These are phyloP conservation scores for Sebastes umbrosus DNA, from an alignment of 2,797 vertebrate species.

Conservation along the genomic window DNA sequence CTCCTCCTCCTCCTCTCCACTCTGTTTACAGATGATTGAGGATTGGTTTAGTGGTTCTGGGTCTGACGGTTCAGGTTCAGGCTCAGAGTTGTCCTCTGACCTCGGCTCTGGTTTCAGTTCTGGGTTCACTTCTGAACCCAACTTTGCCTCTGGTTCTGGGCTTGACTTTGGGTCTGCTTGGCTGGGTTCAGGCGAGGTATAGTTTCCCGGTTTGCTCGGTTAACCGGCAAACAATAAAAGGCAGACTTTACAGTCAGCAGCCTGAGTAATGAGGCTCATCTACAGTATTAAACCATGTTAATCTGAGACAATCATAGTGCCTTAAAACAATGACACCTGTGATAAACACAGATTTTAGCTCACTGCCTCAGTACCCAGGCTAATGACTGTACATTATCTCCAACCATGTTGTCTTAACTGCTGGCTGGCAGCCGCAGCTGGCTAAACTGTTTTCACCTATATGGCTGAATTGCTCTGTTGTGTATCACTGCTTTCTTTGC, in stretches of 20 bases:
- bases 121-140: conserved; percentile 50
- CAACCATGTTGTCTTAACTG: conserved; percentile 49
- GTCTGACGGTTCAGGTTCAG: conserved; percentile 56
- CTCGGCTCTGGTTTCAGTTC: conserved; percentile 58
- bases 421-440: conserved; percentile 10
- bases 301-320: neutral
- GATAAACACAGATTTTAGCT: neutral
- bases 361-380: conserved; percentile 29
- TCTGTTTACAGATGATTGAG: conserved; percentile 78
- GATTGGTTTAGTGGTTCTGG: conserved; percentile 81
- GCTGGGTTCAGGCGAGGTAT: conserved; percentile 74
- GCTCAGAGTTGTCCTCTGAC: conserved; percentile 50
- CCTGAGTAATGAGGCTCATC: conserved; percentile 25
- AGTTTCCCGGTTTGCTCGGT: conserved; percentile 53
- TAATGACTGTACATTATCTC: conserved; percentile 47
- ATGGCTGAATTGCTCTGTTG: neutral
- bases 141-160: conserved; percentile 62
- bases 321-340: neutral
- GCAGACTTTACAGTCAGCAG: conserved; percentile 50
- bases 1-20: neutral
- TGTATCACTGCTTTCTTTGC: neutral
- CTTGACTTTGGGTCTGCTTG: conserved; percentile 60
- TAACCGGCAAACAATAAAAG: conserved; percentile 55
- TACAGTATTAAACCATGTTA: neutral
- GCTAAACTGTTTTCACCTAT: neutral